A percentile compares a stretch with the other conserved stretches of the same genome.
Conservation (phyloP, 92 coral and sea anemone species). For the Bergia puertoricense region DNA sequence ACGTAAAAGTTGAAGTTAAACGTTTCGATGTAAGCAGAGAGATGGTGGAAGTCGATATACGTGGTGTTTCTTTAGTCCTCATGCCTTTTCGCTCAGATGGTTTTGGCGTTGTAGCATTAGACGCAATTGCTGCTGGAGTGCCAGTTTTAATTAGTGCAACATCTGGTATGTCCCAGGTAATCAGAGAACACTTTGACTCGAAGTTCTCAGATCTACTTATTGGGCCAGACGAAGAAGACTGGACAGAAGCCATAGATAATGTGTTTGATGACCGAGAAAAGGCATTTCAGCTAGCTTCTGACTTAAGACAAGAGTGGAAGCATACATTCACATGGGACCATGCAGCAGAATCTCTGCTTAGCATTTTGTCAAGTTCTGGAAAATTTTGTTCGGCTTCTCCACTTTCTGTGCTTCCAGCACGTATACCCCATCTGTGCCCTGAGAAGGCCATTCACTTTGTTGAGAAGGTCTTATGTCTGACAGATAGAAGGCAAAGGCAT, state of each 20-base stretch:
- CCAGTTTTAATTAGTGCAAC: conserved; percentile 51
- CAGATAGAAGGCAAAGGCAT: conserved; percentile 60
- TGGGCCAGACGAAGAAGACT: conserved; percentile 29
- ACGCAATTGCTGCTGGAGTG: conserved; percentile 59
- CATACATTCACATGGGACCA: conserved; percentile 60
- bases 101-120: conserved; percentile 59
- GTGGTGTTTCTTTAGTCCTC: conserved; percentile 58
- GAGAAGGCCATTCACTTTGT: conserved; percentile 44
- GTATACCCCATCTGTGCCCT: conserved; percentile 33
- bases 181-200: conserved; percentile 40
- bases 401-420: not conserved
- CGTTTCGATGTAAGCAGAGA: conserved; percentile 53
- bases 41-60: conserved; percentile 55
- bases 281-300: conserved; percentile 49
- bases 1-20: conserved; percentile 48
- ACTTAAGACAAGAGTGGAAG: conserved; percentile 59
- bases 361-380: conserved; percentile 39
- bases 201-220: conserved; percentile 44
- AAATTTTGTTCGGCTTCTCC: conserved; percentile 32
- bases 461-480: conserved; percentile 42
- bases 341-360: conserved; percentile 33
- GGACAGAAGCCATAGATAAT: conserved; percentile 58
- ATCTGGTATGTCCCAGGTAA: conserved; percentile 47
- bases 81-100: conserved; percentile 52
- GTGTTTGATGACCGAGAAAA: conserved; percentile 44